Base-by-base conservation (phyloP, 2,113 vertebrate genomes). In the Pelvicachromis taeniatus region DNA sequence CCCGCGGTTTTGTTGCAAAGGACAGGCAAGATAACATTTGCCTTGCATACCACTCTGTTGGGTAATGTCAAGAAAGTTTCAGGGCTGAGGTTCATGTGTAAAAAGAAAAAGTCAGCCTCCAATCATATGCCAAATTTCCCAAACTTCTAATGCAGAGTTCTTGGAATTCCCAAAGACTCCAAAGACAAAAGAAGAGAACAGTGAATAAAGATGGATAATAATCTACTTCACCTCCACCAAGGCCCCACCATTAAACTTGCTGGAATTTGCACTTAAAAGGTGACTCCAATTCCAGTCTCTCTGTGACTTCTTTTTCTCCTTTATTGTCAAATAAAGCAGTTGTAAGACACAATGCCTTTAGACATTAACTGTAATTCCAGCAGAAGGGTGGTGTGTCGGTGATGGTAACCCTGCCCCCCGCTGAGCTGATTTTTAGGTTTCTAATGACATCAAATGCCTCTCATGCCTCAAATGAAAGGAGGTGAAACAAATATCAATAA, bases 351-450 rank as follows among this genome's bases (percentile, higher is more conserved):
- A 68, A 79, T 85, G 70, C 42, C 29, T 82, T 85, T 63, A 79
- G 78, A 79, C 80, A 78, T 83, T 70, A 58, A 33, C 73, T 35
- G 87, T 85, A 80, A 61, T 83, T 87, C 84, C 33, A 79, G 61
- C 54, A 95, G 96, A 96, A 95, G 91, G 89, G 93, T 93, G 95
- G 91, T 94, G 53, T 88, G 91, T 84, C 93, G 92, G 93, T 78
- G 89, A 93, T 89, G 93, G 90, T 95, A 73, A 85, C 78, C 65
- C 35, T 35, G 48, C 58, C 16, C 16, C 21, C n/a, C 2, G 1
- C 12, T 55, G 52, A 63, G n/a, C 29, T 84, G 48, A 63, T 73
- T 79, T 75, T 77, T 13, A 78, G 17, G 23, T 75, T 77, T 75
- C 59, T 23, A 17, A 78, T 54, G 38, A 53, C 79, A 45, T 78